These are phyloP conservation scores for Eretmocerus hayati DNA, from an alignment of 2,888 invertebrate species.

Conservation along the genomic window DNA sequence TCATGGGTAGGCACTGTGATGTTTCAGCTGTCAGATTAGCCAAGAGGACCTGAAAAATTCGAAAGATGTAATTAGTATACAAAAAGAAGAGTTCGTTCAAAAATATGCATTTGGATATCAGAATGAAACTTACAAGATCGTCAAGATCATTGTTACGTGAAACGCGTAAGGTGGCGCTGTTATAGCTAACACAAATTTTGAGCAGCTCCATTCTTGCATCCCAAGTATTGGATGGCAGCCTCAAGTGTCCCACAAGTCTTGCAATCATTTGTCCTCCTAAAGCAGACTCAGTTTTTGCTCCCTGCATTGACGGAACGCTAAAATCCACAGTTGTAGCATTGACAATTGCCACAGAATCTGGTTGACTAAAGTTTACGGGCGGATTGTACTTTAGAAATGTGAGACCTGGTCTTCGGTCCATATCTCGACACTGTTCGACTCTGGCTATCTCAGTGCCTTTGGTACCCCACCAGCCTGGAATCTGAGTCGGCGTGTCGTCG, in stretches of 20 bases:
- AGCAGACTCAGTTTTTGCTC: conserved; percentile 62
- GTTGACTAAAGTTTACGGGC: conserved; percentile 80
- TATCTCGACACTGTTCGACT: conserved; percentile 69
- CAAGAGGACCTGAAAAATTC: conserved; percentile 48
- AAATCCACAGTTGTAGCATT: conserved; percentile 79
- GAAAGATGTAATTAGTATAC: too few relatives aligned
- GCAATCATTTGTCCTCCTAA: conserved; percentile 69
- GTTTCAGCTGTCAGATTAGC: conserved; percentile 62
- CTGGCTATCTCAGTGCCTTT: conserved; percentile 69
- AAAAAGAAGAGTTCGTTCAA: not conserved
- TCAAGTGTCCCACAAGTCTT: conserved; percentile 71
- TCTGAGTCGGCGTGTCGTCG: conserved; percentile 74
- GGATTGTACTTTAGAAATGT: conserved; percentile 83
- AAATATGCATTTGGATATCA: not conserved
- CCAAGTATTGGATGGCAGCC: conserved; percentile 67
- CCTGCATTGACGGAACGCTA: conserved; percentile 61
- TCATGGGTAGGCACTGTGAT: conserved; percentile 63
- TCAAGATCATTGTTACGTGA: conserved; percentile 36
- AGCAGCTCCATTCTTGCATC: conserved; percentile 60
- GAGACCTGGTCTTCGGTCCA: conserved; percentile 78
- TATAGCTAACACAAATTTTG: conserved; percentile 72
- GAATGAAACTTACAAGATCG: conserved; percentile 34
- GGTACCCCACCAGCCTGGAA: conserved; percentile 85
- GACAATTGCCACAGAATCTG: conserved; percentile 80
- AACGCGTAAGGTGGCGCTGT: conserved; percentile 58